Evolutionary conservation across 2,113 vertebrate species (phyloP).

Genomic region (Picathartes gymnocephalus): DNA sequence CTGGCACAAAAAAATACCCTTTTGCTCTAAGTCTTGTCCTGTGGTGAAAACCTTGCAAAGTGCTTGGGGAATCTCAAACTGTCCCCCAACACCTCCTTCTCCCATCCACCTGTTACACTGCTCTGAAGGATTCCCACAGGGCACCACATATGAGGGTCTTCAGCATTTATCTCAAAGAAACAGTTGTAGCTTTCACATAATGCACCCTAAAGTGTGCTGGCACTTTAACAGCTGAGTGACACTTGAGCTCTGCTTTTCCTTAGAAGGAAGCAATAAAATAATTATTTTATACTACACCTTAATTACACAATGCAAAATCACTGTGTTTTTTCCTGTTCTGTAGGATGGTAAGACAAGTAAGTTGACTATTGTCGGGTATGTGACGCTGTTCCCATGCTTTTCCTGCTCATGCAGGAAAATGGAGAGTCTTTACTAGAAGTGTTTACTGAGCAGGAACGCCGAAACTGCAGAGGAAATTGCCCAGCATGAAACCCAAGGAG

Average conservation of each 20-base stretch:
- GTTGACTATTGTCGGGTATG: neutral
- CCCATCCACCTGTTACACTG: neutral
- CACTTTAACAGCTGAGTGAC: neutral
- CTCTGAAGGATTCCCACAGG: neutral
- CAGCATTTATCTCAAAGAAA: neutral
- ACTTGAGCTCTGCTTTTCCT: slow-evolving; percentile 20
- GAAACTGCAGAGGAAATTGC: neutral
- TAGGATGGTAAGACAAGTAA: slow-evolving; percentile 33
- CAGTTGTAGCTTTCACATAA: neutral
- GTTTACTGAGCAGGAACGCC: neutral
- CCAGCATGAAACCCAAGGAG: neutral
- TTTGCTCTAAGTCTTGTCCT: neutral
- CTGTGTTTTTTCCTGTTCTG: slow-evolving; percentile 69
- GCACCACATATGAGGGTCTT: fast-evolving
- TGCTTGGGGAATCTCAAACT: neutral
- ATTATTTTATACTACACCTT: slow-evolving; percentile 27
- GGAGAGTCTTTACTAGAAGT: neutral
- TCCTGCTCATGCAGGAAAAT: slow-evolving; percentile 45
- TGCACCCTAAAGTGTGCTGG: neutral
- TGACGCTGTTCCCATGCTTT: slow-evolving; percentile 44
- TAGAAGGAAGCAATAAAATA: slow-evolving; percentile 61
- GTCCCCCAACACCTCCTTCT: neutral
- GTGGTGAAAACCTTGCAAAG: neutral
- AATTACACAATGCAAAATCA: slow-evolving; percentile 63
- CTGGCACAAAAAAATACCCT: neutral